Evolutionary conservation across 2,888 invertebrate genomes (phyloP), one percentile per base, ranked within the genome.

Genomic region (Meiosimyza decipiens): DNA sequence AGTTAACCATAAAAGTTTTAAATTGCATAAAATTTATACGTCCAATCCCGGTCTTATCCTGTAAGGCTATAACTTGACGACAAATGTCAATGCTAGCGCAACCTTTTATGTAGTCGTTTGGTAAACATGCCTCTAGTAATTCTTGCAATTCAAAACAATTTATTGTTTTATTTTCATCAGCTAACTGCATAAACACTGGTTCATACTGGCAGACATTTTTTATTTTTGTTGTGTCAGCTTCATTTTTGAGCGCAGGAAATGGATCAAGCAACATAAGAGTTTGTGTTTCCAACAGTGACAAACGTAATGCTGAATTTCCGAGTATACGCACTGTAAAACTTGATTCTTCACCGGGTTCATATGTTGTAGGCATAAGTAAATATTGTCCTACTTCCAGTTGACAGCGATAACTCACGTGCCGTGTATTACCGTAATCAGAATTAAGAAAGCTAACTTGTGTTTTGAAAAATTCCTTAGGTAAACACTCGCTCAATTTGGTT

Each of bases 101-200:
- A 80, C 96, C 96, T 83, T 96, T 97, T 78, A 97, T 96, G 81
- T 96, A 97, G 88, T 97, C 96, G 84, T 97, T 97, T 0, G 96
- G 97, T 72, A 97, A 89, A 85, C 96, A 96, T 1, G 94, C 95
- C 81, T 97, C 96, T 47, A 97, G 87, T 18, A 97, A 87, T 84
- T 97, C 97, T 85, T 96, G 96, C 6, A 97, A 88, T 84, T 96
- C 96, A 83, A 96, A 97, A 5, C 95, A 94, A 81, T 96, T 95
- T 40, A 97, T 94, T 0, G 96, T 95, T 79, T 87, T 87, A 83
- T 96, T 95, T 82, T 97, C 96, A 84, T 97, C 96, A 0, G 96
- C 96, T 75, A 96, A 86, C 83, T 96, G 95, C 74, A 96, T 88
- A 83, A 97, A 97, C 3, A 96, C 93, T 0, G 95, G 93, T 83